These are phyloP conservation scores for Brenthis hecate DNA, from an alignment of 2,888 invertebrate genomes.

Conservation along the genomic window DNA sequence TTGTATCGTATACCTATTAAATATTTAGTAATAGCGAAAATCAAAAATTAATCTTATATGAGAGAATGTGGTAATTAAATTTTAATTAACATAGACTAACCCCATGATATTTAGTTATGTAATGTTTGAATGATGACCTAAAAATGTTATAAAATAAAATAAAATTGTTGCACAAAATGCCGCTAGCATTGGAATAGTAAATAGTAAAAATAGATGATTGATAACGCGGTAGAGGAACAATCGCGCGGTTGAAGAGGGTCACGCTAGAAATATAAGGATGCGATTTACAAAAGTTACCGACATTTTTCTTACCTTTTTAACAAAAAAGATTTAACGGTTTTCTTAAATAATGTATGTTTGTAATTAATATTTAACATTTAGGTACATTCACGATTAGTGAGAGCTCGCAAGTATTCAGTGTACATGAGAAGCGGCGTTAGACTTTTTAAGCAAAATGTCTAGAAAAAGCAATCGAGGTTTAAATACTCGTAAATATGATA, in stretches of 20 bases:
- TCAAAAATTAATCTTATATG: background rate
- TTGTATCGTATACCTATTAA: too few species aligned
- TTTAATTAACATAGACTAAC: conserved; percentile 17
- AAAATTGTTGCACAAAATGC: conserved; percentile 64
- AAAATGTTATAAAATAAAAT: conserved; percentile 42
- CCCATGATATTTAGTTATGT: conserved; percentile 31
- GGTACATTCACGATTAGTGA: too few species aligned
- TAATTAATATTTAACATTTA: too few species aligned
- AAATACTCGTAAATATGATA: too few species aligned
- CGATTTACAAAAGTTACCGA: conserved; percentile 8
- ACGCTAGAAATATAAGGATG: conserved; percentile 51
- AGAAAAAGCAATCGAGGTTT: too few species aligned
- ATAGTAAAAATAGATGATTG: conserved; percentile 74
- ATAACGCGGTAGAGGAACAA: conserved; percentile 66
- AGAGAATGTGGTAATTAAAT: conserved; percentile 8
- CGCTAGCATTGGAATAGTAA: conserved; percentile 58
- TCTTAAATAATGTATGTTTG: too few species aligned
- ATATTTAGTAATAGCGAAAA: background rate
- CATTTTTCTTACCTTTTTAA: background rate
- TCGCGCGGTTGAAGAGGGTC: conserved; percentile 59
- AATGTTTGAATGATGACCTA: conserved; percentile 41
- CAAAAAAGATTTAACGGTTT: too few species aligned
- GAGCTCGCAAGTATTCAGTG: too few species aligned
- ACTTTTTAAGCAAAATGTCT: too few species aligned
- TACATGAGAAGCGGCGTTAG: too few species aligned